These are phyloP conservation scores for Saccopteryx bilineata DNA, from an alignment of 2,113 vertebrate species.

Conservation along the genomic window DNA sequence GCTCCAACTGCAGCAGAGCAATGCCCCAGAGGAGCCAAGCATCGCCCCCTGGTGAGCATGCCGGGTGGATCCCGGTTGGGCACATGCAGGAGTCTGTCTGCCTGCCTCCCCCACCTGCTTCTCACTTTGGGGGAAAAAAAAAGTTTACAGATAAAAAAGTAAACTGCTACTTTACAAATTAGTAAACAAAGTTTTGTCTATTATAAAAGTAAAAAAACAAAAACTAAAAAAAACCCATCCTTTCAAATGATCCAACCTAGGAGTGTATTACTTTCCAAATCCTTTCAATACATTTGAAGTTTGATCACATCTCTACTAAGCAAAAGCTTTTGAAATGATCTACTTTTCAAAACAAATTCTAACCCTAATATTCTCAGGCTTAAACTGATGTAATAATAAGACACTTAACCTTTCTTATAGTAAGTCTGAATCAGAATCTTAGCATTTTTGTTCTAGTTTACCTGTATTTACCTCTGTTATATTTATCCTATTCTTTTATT, in stretches of 20 bases:
- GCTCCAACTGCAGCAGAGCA: too few relatives aligned
- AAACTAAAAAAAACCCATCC: neutral
- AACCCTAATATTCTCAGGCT: constrained; percentile 18
- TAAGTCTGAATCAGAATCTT: constrained; percentile 13
- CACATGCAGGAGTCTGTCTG: too few relatives aligned
- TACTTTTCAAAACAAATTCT: constrained; percentile 60
- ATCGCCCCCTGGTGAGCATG: too few relatives aligned
- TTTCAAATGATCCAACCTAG: neutral
- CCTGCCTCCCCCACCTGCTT: too few relatives aligned
- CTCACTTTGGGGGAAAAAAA: neutral
- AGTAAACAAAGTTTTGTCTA: neutral
- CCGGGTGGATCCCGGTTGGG: too few relatives aligned
- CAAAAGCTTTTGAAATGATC: constrained; percentile 43
- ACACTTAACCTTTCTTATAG: constrained; percentile 24
- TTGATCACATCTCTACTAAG: neutral
- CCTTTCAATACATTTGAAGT: neutral
- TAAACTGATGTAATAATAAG: neutral
- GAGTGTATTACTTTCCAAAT: neutral
- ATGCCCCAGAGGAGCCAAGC: too few relatives aligned
- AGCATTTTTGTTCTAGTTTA: constrained; percentile 15
- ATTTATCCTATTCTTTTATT: constrained; percentile 28
- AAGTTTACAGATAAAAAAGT: neutral
- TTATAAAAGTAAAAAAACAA: neutral
- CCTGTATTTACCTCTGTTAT: constrained; percentile 6
- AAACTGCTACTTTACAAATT: neutral